Evolutionary conservation across 2,888 invertebrate species (phyloP), one percentile per base, ranked within the genome.

Genomic region (Rhaphigaster nebulosa): DNA sequence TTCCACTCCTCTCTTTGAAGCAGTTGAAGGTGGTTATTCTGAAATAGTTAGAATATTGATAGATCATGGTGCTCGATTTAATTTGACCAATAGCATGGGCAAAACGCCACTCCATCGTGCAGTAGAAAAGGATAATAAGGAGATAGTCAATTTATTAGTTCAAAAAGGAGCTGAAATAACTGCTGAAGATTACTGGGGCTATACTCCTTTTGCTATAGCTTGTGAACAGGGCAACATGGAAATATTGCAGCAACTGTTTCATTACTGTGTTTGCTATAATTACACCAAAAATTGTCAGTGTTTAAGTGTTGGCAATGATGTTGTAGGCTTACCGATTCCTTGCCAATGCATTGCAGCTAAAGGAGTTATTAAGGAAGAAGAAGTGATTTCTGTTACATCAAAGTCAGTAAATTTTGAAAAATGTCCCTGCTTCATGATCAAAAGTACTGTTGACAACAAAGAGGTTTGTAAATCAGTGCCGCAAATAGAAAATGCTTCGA

Each of bases 1-100:
- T 84, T 84, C 84, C 1, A 84, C 84, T 50, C 84, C 84, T 50
- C 84, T 84, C 13, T 84, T 84, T 50, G 45, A 84, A 84, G 84
- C 84, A 84, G 84, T 84, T n/a, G 84, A 84, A 84, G 84, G 84
- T 26, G 84, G 84, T 45, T 84, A 84, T 45, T 84, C 84, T 26
- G 84, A 84, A 38, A 84, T 84, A 20, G 84, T 84, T 84, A 50
- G 45, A 45, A 45, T 84, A n/a, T n/a, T 84, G n/a, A 84, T 84
- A 84, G 45, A 84, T 45, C 84, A 84, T 50, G 84, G 84, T 26
- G 84, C 84, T 84, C 84, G 84, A 45, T 84, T 84, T 50, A 84
- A 84, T 50, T 45, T 84, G 45, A 84, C 84, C 12, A 84, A 84
- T n/a, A 84, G n/a, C 29, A 84, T 84, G 84, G 84, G 84, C 5